These are phyloP conservation scores for Phragmatobia fuliginosa DNA, from an alignment of 2,888 invertebrate species.

Conservation along the genomic window DNA sequence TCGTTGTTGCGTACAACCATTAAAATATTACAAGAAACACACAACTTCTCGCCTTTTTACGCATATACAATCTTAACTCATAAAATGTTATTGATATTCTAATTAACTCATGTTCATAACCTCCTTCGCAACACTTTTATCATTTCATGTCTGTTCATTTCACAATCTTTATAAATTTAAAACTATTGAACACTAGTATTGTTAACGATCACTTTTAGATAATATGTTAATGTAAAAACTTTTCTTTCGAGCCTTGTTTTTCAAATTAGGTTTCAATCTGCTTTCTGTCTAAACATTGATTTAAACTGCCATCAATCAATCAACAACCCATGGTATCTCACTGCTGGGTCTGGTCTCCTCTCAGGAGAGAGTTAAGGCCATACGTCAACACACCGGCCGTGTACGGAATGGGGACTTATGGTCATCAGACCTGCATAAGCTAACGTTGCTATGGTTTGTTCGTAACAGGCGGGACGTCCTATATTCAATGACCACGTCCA, in stretches of 20 bases:
- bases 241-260: too few relatives aligned
- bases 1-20: slow-evolving; percentile 9
- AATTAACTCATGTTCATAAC: slow-evolving; percentile 41
- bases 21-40: slow-evolving; percentile 5
- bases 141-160: slow-evolving; percentile 22
- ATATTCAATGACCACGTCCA: too few relatives aligned
- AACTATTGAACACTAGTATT: not conserved
- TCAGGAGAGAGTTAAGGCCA: too few relatives aligned
- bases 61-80: slow-evolving; percentile 33
- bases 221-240: not conserved
- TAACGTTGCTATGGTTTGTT: not conserved
- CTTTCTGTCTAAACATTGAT: too few relatives aligned
- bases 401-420: too few relatives aligned
- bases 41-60: slow-evolving; percentile 25
- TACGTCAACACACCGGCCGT: too few relatives aligned
- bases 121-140: slow-evolving; percentile 44
- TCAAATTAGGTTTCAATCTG: too few relatives aligned
- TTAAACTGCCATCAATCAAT: too few relatives aligned
- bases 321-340: too few relatives aligned
- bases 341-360: too few relatives aligned
- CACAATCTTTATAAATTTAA: slow-evolving; percentile 1
- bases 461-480: not conserved
- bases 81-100: slow-evolving; percentile 49
- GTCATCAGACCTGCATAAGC: too few relatives aligned
- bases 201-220: not conserved